Conservation (phyloP, 1,140 invertebrate species). For the Drosophila guanche region DNA sequence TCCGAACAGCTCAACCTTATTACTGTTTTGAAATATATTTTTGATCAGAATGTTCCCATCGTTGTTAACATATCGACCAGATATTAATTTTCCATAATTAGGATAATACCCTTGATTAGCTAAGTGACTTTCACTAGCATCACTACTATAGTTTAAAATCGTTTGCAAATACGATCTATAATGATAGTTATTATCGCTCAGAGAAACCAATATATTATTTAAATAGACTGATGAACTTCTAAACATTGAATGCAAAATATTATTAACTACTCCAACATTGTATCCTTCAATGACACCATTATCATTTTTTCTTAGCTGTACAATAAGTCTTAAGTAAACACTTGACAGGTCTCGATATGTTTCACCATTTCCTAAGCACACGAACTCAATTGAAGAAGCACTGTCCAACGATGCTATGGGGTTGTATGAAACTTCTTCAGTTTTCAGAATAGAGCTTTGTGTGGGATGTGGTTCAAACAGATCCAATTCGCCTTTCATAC, state of each 20-base stretch:
- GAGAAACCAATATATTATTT: slow-evolving; percentile 1
- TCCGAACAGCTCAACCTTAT: too few relatives aligned
- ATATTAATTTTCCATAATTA: too few relatives aligned
- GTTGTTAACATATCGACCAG: too few relatives aligned
- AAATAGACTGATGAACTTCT: background rate
- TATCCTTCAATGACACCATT: too few relatives aligned
- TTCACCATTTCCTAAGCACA: background rate
- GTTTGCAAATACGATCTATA: slow-evolving; percentile 1
- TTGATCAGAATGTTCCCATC: too few relatives aligned
- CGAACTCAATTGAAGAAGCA: background rate
- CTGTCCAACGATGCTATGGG: background rate
- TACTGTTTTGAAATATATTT: too few relatives aligned
- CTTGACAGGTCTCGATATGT: too few relatives aligned
- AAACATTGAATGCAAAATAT: slow-evolving; percentile 6
- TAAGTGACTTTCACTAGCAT: background rate
- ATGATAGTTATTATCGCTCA: background rate
- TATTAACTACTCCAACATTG: background rate
- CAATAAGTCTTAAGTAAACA: too few relatives aligned
- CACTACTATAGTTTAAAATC: background rate
- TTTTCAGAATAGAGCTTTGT: background rate
- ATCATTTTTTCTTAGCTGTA: too few relatives aligned
- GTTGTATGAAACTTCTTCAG: background rate
- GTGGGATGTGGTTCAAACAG: too few relatives aligned
- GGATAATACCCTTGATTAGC: too few relatives aligned
- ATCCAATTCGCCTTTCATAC: too few relatives aligned